A percentile compares a stretch with the other conserved stretches of the same genome.
These are phyloP conservation scores for Bembecia ichneumoniformis DNA, from an alignment of 2,888 invertebrate species.

Conservation along the genomic window DNA sequence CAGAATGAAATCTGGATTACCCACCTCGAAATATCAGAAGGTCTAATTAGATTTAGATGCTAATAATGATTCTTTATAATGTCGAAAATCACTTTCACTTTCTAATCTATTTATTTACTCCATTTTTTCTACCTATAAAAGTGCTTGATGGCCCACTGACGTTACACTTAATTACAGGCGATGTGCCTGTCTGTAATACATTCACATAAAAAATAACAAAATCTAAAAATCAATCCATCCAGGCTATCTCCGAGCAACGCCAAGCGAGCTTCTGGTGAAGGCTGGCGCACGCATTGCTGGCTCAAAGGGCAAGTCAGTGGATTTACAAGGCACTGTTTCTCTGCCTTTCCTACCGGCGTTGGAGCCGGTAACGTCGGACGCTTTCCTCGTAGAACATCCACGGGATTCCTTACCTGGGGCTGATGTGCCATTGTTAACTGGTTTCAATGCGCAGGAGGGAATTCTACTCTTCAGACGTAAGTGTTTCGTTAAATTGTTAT, in stretches of 20 bases:
- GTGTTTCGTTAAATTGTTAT: slow-evolving; percentile 14
- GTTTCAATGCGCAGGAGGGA: slow-evolving; percentile 78
- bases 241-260: slow-evolving; percentile 73
- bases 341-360: slow-evolving; percentile 73
- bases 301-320: slow-evolving; percentile 45
- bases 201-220: too few species aligned
- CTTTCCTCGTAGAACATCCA: slow-evolving; percentile 71
- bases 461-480: slow-evolving; percentile 74
- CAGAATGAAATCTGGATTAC: too few species aligned
- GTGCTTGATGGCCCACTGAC: too few species aligned
- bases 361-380: slow-evolving; percentile 47
- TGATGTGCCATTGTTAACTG: slow-evolving; percentile 75
- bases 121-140: too few species aligned
- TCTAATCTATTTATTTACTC: too few species aligned
- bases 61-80: too few species aligned
- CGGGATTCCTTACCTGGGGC: slow-evolving; percentile 57
- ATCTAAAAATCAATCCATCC: neutral
- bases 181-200: too few species aligned
- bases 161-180: too few species aligned
- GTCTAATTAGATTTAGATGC: too few species aligned
- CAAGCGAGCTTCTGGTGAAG: slow-evolving; percentile 72
- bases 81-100: too few species aligned
- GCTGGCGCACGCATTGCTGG: slow-evolving; percentile 67
- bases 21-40: too few species aligned
- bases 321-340: slow-evolving; percentile 72